phyloP scores from a whole-genome alignment of 2,797 vertebrate genomes.

The Amazonetta brasiliensis region DNA sequence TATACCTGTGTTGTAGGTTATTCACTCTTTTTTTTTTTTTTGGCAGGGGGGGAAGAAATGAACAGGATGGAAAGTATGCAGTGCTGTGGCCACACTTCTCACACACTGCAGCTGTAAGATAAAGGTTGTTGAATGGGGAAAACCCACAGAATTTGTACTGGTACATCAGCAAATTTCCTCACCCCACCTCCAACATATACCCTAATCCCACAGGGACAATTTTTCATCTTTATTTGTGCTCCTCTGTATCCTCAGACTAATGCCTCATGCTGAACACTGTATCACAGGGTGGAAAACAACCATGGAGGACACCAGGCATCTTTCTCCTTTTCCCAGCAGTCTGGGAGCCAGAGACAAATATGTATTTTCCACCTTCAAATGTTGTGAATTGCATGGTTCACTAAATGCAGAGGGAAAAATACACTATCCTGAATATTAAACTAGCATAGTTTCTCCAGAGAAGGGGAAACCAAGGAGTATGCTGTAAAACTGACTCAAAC shows the following conservation, averaged over 20 bases:
- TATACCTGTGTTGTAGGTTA: neutral
- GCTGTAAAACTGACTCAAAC: neutral
- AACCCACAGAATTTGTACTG: neutral
- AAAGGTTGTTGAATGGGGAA: neutral
- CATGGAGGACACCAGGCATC: neutral
- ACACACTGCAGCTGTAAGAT: neutral
- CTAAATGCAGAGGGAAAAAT: neutral
- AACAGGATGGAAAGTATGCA: fast-evolving
- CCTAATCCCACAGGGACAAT: fast-evolving
- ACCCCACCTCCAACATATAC: neutral
- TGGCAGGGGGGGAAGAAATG: neutral
- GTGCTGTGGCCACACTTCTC: neutral
- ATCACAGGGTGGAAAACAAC: neutral
- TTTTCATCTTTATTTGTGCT: neutral
- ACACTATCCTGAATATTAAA: neutral
- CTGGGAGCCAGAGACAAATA: fast-evolving
- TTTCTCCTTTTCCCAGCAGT: neutral
- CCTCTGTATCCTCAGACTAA: neutral
- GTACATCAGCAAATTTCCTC: neutral
- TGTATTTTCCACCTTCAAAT: neutral
- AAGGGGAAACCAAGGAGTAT: neutral
- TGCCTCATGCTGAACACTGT: fast-evolving
- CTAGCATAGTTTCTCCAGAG: neutral
- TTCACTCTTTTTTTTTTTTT: neutral
- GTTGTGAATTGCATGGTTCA: neutral